Base-by-base conservation (phyloP, 92 coral and sea anemone genomes). In the Epizoanthus illoricatus region DNA sequence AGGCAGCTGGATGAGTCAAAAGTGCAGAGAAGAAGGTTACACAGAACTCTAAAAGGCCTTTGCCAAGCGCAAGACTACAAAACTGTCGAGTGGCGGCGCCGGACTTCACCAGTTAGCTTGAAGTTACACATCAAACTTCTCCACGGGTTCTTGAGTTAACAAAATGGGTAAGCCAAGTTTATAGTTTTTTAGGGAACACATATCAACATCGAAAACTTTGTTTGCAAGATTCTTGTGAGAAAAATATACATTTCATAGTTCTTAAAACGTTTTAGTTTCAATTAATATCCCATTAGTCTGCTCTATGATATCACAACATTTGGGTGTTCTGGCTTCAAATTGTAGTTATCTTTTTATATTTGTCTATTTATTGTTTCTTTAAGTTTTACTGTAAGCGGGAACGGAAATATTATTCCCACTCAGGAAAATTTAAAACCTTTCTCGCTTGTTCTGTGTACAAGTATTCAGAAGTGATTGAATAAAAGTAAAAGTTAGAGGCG, bases 1-100 rank as follows among this genome's bases (percentile, higher is more conserved):
- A 23, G 80, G 92, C 97, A 93, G 97, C 97, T 93, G 97, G 91
- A 43, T 74, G 84, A 69, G 89, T 88, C 87, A 93, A 93, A 88
- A 84, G 92, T 85, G 88, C 90, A 84, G 89, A 89, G 83, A 84
- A 74, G 69, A 4, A 63, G 65, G 84, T 71, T 42, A 64, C 57
- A 59, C 23, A 60, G 87, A 80, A 93, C 89, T 93, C 92, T 84
- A 91, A 93, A 93, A 90, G 94, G 85, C 89, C 76, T 81, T 89
- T 92, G 75, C 78, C 84, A 63, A 55, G 73, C 60, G 83, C 84
- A 65, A 66, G 87, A 82, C 92, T 93, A 91, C 90, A 93, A 93
- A 93, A 92, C 94, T 86, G 87, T 90, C 88, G 69, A 52, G 76
- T 60, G 52, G 69, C 28, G 66, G 23, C 80, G 28, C 18, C 75